phyloP scores from a whole-genome alignment of 2,888 invertebrate species.

The Orthonevra nobilis region DNA sequence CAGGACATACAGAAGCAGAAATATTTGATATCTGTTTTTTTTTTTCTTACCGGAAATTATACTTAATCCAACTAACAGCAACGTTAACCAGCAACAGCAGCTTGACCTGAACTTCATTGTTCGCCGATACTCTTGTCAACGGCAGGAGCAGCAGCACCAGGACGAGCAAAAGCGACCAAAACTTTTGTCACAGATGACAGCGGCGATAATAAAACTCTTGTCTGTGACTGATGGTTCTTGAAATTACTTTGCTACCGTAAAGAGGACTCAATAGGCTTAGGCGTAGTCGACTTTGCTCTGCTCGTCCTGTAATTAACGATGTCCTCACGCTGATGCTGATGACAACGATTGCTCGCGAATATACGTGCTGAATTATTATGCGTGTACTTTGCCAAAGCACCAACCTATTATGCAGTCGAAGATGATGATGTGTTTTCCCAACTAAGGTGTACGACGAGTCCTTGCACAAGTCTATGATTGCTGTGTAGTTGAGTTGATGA shows the following conservation, averaged over 20 bases:
- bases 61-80: conserved; percentile 75
- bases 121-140: conserved; percentile 71
- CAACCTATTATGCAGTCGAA: conserved; percentile 1
- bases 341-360: conserved; percentile 3
- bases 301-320: conserved; percentile 46
- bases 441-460: neutral
- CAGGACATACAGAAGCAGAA: conserved; percentile 27
- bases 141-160: conserved; percentile 30
- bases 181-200: conserved; percentile 54
- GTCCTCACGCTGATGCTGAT: conserved; percentile 1
- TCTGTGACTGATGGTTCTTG: conserved; percentile 56
- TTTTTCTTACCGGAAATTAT: conserved; percentile 75
- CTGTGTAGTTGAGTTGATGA: conserved; percentile 21
- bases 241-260: conserved; percentile 39
- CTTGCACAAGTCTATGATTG: conserved; percentile 23
- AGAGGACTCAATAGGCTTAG: conserved; percentile 26
- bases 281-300: conserved; percentile 2
- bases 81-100: conserved; percentile 75
- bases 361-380: conserved; percentile 8
- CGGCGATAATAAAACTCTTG: conserved; percentile 17
- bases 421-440: conserved; percentile 42
- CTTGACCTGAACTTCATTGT: conserved; percentile 73
- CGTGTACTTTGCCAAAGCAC: conserved; percentile 9
- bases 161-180: conserved; percentile 15
- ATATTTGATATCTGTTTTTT: neutral